These are phyloP conservation scores for Amblyraja radiata DNA, from an alignment of 2,797 vertebrate genomes.

Conservation along the genomic window DNA sequence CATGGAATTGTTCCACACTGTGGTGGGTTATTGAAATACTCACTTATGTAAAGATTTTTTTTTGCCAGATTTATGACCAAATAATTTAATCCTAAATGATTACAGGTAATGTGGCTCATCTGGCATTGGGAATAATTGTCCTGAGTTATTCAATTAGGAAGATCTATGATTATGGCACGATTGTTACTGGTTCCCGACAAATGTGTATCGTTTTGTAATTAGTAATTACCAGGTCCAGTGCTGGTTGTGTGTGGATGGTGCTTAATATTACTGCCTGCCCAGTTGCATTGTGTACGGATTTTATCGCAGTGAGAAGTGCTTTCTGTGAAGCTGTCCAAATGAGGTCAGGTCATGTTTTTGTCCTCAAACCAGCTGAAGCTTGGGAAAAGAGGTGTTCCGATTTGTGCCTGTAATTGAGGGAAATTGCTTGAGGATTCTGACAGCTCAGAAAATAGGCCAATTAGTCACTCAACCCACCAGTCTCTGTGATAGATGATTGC, in stretches of 20 bases:
- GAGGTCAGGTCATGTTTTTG: constrained; percentile 47
- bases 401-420: constrained; percentile 66
- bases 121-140: not conserved
- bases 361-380: constrained; percentile 52
- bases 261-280: constrained; percentile 6
- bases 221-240: not conserved
- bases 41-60: not conserved
- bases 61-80: not conserved
- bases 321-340: constrained; percentile 42
- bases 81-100: not conserved
- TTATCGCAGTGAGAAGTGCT: constrained; percentile 49
- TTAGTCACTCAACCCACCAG: constrained; percentile 61
- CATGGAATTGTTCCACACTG: not conserved
- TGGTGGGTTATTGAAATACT: not conserved
- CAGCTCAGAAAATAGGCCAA: constrained; percentile 64
- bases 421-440: constrained; percentile 67
- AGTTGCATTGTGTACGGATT: constrained; percentile 45
- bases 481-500: constrained; percentile 59
- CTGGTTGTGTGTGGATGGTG: not conserved
- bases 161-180: not conserved
- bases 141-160: constrained; percentile 7
- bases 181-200: not conserved
- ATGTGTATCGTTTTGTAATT: not conserved
- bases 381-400: constrained; percentile 56
- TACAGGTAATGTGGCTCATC: constrained; percentile 16